phyloP scores from a whole-genome alignment of 2,797 vertebrate genomes.

The Hirundo rustica region DNA sequence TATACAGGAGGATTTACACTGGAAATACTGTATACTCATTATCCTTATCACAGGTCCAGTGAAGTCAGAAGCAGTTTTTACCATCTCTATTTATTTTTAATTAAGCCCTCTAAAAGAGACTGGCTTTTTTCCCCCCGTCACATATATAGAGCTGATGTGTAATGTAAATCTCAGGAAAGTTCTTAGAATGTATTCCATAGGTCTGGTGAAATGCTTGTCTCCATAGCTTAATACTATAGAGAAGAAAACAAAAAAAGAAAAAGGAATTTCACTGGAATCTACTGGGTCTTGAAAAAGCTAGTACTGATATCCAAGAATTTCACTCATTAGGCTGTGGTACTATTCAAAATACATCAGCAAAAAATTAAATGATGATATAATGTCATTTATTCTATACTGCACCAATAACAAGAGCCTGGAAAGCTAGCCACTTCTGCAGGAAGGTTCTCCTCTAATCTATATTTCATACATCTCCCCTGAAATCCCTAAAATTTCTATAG shows the following conservation, averaged over 20 bases:
- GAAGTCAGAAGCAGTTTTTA: background rate
- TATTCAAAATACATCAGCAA: background rate
- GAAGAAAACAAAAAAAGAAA: background rate
- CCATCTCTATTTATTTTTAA: background rate
- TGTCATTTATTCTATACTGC: background rate
- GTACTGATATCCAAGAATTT: background rate
- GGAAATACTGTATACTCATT: background rate
- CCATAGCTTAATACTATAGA: background rate
- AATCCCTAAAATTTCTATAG: slow-evolving; percentile 4
- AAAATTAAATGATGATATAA: background rate
- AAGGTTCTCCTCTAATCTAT: background rate
- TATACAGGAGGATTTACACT: background rate
- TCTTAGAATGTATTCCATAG: background rate
- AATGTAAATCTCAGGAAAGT: background rate
- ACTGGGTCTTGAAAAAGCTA: background rate
- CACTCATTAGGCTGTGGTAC: background rate
- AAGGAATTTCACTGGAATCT: background rate
- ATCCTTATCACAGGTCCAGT: background rate
- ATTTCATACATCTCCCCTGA: background rate
- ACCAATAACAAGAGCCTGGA: background rate
- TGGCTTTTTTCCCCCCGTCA: accelerated
- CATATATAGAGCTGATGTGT: background rate
- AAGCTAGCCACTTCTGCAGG: background rate
- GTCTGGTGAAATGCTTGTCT: background rate
- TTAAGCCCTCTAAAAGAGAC: background rate